phyloP scores from a whole-genome alignment of 2,888 invertebrate species.

The Hyalella azteca region DNA sequence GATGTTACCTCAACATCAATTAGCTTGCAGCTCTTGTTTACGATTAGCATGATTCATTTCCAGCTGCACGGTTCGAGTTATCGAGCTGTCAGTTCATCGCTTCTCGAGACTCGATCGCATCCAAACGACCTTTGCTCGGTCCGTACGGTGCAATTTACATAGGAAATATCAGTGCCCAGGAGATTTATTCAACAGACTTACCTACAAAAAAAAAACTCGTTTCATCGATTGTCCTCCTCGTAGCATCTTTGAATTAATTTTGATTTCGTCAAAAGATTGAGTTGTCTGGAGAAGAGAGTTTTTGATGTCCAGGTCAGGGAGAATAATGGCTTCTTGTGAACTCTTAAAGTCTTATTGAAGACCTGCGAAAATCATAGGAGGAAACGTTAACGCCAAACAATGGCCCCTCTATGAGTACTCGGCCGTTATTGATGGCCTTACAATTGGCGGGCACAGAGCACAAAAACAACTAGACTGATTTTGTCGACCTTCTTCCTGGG shows the following conservation, averaged over 20 bases:
- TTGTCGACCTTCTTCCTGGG: background rate
- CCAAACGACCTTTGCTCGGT: background rate
- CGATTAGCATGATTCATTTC: no score
- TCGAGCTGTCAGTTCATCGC: background rate
- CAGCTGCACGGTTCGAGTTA: no score
- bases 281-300: background rate
- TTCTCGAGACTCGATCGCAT: background rate
- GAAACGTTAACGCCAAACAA: slow-evolving; percentile 25
- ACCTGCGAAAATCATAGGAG: background rate
- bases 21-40: no score
- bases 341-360: background rate
- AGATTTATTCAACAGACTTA: slow-evolving; percentile 6
- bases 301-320: background rate
- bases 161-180: background rate
- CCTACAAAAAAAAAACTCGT: background rate
- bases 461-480: background rate
- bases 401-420: background rate
- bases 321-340: background rate
- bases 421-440: slow-evolving; percentile 20
- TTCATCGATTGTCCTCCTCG: background rate
- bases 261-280: background rate
- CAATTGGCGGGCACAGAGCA: background rate
- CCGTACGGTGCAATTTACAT: background rate
- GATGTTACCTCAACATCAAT: no score
- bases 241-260: background rate